These are phyloP conservation scores for Cryptocheilus praepositus DNA, from an alignment of 2,888 invertebrate genomes.

Conservation along the genomic window DNA sequence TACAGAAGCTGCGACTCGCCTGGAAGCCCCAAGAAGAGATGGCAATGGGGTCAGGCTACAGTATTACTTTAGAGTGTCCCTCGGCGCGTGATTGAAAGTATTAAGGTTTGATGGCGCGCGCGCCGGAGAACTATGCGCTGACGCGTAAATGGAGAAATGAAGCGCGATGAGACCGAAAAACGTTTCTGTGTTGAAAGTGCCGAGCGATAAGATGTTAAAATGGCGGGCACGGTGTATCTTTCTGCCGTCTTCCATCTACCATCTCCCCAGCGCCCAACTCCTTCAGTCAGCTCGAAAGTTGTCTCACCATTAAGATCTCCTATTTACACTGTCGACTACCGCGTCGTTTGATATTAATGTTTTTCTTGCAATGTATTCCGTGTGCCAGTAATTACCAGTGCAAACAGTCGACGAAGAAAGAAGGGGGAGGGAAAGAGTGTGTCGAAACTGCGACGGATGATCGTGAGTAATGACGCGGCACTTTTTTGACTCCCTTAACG, in stretches of 20 bases:
- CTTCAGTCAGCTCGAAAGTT: constrained; percentile 57
- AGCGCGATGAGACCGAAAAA: no score
- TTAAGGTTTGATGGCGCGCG: no score
- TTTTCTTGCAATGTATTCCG: constrained; percentile 68
- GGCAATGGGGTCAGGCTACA: no score
- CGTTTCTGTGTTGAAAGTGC: no score
- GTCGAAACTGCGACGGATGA: not conserved
- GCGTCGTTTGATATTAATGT: constrained; percentile 71
- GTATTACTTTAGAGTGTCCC: no score
- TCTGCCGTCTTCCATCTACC: not conserved
- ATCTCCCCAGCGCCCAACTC: not conserved
- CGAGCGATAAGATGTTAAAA: no score
- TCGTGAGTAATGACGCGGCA: not conserved
- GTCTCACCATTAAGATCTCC: constrained; percentile 66
- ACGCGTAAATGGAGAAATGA: no score
- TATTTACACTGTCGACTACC: constrained; percentile 67
- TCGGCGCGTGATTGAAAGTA: no score
- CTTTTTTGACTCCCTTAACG: constrained; percentile 23
- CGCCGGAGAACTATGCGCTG: no score
- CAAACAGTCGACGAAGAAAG: constrained; percentile 54
- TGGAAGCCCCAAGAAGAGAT: not conserved
- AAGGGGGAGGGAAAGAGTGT: constrained; percentile 23
- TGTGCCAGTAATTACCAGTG: constrained; percentile 66
- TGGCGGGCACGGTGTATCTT: no score
- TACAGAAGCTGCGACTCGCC: not conserved